phyloP scores from a whole-genome alignment of 1,140 invertebrate genomes.

The Probaryconus sp. region DNA sequence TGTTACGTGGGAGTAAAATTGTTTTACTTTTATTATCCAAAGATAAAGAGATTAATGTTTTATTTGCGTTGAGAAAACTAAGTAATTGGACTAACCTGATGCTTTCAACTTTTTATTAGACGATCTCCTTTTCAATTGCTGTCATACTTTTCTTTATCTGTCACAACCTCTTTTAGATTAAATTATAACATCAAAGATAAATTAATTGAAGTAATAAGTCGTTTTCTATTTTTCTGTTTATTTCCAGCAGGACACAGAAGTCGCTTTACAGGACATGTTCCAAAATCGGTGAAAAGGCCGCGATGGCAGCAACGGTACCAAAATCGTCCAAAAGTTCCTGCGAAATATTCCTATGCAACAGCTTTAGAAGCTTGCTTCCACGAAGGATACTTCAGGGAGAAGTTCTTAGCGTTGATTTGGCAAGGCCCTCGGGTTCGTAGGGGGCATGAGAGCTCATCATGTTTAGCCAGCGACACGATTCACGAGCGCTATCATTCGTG shows the following conservation, averaged over 20 bases:
- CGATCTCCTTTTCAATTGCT: too few species aligned
- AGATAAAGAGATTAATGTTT: too few species aligned
- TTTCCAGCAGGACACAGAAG: slow-evolving; percentile 53
- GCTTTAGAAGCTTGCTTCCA: slow-evolving; percentile 52
- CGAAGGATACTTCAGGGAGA: slow-evolving; percentile 54
- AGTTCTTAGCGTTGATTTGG: slow-evolving; percentile 62
- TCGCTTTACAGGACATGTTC: slow-evolving; percentile 65
- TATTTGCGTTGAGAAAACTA: too few species aligned
- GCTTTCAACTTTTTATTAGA: too few species aligned
- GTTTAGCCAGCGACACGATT: slow-evolving; percentile 71
- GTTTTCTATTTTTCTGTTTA: slow-evolving; percentile 38
- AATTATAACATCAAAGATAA: too few species aligned
- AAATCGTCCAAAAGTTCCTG: slow-evolving; percentile 57
- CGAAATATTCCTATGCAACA: slow-evolving; percentile 61
- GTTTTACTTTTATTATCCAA: too few species aligned
- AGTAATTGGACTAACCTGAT: too few species aligned
- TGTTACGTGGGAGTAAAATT: too few species aligned
- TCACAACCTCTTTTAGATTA: too few species aligned
- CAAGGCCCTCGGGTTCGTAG: slow-evolving; percentile 69
- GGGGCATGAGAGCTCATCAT: slow-evolving; percentile 77
- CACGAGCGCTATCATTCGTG: slow-evolving; percentile 70
- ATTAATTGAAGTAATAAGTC: neutral
- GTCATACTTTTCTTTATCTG: too few species aligned
- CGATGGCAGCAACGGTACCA: slow-evolving; percentile 68
- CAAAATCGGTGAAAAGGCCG: slow-evolving; percentile 67